Conservation (phyloP, 1,140 invertebrate species). For the Scaptomyza pallida region DNA sequence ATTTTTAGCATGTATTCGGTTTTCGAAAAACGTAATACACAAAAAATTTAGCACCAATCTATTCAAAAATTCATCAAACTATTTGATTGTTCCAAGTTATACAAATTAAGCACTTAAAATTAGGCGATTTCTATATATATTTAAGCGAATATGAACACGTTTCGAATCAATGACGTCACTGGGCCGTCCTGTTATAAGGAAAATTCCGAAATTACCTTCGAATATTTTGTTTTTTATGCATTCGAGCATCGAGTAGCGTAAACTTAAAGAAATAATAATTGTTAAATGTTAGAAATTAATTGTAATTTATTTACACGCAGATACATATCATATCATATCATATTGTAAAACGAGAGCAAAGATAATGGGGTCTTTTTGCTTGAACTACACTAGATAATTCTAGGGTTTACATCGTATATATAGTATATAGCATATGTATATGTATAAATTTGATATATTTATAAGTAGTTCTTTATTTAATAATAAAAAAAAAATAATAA, state of each 20-base stretch:
- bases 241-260: constrained; percentile 27
- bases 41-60: constrained; percentile 79
- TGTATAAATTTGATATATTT: constrained; percentile 61
- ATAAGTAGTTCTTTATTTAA: constrained; percentile 61
- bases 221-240: too few species aligned
- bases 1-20: constrained; percentile 17
- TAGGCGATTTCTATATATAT: constrained; percentile 25
- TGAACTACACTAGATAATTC: constrained; percentile 66
- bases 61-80: constrained; percentile 82
- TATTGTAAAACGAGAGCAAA: constrained; percentile 76
- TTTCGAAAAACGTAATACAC: constrained; percentile 71
- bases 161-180: constrained; percentile 27
- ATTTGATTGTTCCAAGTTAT: constrained; percentile 81
- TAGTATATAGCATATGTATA: constrained; percentile 48
- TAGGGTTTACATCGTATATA: constrained; percentile 54
- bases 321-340: too few species aligned
- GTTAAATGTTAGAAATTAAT: constrained; percentile 67
- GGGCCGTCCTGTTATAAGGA: constrained; percentile 8
- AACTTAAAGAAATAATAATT: constrained; percentile 56
- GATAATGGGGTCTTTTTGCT: constrained; percentile 75
- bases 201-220: background rate
- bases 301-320: constrained; percentile 80
- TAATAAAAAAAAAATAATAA: constrained; percentile 43
- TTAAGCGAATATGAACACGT: constrained; percentile 49
- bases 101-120: constrained; percentile 77